A percentile compares a stretch with the other conserved stretches of the same genome.
phyloP scores from a whole-genome alignment of 1,140 invertebrate genomes.

The Ganaspis sp. region DNA sequence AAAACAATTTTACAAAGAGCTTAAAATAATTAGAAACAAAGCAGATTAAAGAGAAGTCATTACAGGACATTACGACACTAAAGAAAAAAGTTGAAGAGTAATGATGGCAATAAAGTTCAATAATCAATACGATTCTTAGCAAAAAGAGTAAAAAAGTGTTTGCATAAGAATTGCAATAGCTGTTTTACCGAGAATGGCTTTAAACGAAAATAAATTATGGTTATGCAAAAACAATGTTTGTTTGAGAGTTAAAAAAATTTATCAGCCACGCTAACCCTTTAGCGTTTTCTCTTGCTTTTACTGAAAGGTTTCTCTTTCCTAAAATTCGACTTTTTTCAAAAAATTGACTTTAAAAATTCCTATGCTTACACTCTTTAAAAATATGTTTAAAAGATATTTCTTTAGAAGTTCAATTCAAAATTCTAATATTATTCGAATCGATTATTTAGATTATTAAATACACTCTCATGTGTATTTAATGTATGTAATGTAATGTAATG shows the following conservation, averaged over 20 bases:
- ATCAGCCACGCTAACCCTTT: not conserved
- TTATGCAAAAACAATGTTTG: not conserved
- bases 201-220: not conserved
- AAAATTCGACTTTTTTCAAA: too few species aligned
- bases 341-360: too few species aligned
- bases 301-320: too few species aligned
- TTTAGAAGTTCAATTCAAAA: too few species aligned
- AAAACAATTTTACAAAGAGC: too few species aligned
- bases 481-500: too few species aligned
- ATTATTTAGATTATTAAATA: too few species aligned
- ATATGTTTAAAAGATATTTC: too few species aligned
- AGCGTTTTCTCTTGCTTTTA: too few species aligned
- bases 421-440: too few species aligned
- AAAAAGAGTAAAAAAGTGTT: not conserved
- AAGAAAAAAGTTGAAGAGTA: not conserved
- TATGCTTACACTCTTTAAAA: too few species aligned
- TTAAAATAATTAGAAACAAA: not conserved
- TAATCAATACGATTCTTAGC: not conserved
- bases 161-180: not conserved
- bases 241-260: not conserved
- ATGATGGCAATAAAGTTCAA: not conserved
- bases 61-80: not conserved
- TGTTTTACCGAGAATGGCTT: not conserved
- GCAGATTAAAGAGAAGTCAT: not conserved
- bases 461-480: too few species aligned